Evolutionary conservation across 2,797 vertebrate genomes (phyloP).

Genomic region (Schizopygopsis malacanthus): DNA sequence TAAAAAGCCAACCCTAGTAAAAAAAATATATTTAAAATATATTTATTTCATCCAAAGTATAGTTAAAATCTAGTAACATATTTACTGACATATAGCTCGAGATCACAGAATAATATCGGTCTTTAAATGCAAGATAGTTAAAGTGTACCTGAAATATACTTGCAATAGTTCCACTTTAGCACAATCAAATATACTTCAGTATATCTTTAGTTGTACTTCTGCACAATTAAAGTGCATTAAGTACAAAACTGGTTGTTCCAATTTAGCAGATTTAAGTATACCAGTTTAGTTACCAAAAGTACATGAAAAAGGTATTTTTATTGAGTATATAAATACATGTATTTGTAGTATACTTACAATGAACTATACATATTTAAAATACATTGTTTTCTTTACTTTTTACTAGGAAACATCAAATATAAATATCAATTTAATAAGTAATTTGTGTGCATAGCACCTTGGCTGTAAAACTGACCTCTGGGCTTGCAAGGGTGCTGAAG

Average conservation of each 20-base stretch:
- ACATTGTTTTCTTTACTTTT: background rate
- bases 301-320: background rate
- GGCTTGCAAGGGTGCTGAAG: slow-evolving; percentile 90
- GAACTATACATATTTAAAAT: too few species aligned
- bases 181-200: background rate
- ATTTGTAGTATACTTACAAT: background rate
- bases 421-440: background rate
- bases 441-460: background rate
- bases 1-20: background rate
- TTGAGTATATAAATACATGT: background rate
- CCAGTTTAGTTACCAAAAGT: background rate
- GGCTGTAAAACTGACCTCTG: slow-evolving; percentile 78
- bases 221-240: background rate
- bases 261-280: background rate
- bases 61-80: background rate
- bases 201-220: background rate
- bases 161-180: background rate
- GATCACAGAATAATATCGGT: background rate
- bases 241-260: background rate
- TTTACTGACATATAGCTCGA: background rate
- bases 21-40: background rate
- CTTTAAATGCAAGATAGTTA: background rate
- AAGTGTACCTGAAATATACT: background rate
- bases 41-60: background rate
- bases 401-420: background rate